Conservation (phyloP, 2,797 vertebrate genomes). For the Anguilla anguilla region DNA sequence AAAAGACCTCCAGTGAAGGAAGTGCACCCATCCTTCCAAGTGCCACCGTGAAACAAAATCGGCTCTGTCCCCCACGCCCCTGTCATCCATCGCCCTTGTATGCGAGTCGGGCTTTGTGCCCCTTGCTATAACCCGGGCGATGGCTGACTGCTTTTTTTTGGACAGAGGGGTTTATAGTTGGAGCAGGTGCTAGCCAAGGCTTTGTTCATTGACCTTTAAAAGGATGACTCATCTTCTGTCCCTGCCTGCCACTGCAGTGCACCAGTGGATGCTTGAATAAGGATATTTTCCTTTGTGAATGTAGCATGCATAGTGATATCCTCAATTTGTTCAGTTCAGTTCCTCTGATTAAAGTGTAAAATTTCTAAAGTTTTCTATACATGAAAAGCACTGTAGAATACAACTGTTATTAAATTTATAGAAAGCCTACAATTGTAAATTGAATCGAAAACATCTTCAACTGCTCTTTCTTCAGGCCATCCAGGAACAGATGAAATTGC, state of each 20-base stretch:
- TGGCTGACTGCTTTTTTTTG: not conserved
- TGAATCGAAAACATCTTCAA: not conserved
- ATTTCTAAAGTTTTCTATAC: not conserved
- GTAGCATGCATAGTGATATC: not conserved
- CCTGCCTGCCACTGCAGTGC: not conserved
- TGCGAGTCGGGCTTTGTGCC: not conserved
- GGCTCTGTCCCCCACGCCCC: slow-evolving; percentile 1
- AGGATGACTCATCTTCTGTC: not conserved
- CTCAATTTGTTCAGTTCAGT: not conserved
- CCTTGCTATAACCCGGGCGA: not conserved
- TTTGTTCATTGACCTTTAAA: not conserved
- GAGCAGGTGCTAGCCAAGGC: slow-evolving; percentile 19
- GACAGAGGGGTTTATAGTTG: not conserved
- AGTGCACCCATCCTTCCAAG: not conserved
- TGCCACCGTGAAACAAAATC: not conserved
- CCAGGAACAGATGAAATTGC: slow-evolving; percentile 98
- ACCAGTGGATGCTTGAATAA: not conserved
- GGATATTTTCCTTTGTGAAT: not conserved
- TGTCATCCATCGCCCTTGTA: not conserved
- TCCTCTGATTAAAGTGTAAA: not conserved
- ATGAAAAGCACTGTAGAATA: not conserved
- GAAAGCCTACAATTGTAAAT: not conserved
- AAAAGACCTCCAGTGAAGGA: slow-evolving; percentile 22
- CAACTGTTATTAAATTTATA: not conserved
- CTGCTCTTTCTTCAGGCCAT: slow-evolving; percentile 78